These are phyloP conservation scores for Plotosus lineatus DNA, from an alignment of 2,113 vertebrate genomes.

Conservation along the genomic window DNA sequence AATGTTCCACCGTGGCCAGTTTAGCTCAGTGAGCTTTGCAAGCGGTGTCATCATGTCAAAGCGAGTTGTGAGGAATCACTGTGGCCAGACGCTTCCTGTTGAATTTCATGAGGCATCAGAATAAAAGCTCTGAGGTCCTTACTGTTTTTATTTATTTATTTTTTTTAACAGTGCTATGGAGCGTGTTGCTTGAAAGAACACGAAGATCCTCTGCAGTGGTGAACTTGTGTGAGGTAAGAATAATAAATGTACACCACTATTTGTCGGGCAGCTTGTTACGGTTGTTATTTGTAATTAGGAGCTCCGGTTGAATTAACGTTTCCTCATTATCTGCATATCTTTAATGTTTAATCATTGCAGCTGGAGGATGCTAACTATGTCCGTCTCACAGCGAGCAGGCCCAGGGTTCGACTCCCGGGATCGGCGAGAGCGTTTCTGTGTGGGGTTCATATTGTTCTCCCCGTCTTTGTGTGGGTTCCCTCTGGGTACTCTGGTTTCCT, in stretches of 20 bases:
- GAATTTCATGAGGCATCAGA: conserved; percentile 9
- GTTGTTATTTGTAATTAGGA: not conserved
- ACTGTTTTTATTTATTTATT: not conserved
- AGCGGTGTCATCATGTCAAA: not conserved
- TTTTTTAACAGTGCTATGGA: not conserved
- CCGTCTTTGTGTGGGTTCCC: too few species aligned
- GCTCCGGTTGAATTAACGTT: not conserved
- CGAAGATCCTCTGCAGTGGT: not conserved
- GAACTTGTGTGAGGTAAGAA: not conserved
- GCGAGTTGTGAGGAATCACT: not conserved
- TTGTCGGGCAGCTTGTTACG: not conserved
- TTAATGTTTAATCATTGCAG: not conserved
- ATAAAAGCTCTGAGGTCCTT: not conserved
- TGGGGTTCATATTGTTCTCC: too few species aligned
- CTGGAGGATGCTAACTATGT: not conserved
- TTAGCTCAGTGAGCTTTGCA: not conserved
- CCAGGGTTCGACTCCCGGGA: too few species aligned
- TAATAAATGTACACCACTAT: not conserved
- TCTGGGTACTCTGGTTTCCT: too few species aligned
- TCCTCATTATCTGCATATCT: not conserved
- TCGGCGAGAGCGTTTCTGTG: too few species aligned
- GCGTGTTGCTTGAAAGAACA: not conserved
- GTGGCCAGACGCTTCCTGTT: not conserved
- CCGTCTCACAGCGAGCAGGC: too few species aligned
- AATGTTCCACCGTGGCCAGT: not conserved